These are phyloP conservation scores for Orgyia antiqua DNA, from an alignment of 2,888 invertebrate species.

Conservation along the genomic window DNA sequence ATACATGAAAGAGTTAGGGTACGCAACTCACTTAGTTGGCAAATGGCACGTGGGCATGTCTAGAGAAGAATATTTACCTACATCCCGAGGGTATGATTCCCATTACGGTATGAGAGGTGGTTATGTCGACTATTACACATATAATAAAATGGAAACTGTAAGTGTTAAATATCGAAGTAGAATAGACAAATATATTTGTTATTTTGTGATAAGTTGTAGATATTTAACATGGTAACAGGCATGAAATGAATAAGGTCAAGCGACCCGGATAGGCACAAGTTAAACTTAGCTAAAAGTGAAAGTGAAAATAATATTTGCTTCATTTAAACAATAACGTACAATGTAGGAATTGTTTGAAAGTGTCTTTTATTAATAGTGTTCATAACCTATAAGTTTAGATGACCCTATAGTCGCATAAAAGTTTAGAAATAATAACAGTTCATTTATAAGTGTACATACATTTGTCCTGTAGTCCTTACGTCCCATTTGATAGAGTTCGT, in stretches of 20 bases:
- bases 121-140: constrained; percentile 84
- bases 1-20: constrained; percentile 82
- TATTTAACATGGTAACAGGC: constrained; percentile 12
- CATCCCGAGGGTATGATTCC: constrained; percentile 86
- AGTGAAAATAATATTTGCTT: too few relatives aligned
- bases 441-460: too few relatives aligned
- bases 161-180: constrained; percentile 22
- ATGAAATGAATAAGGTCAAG: constrained; percentile 23
- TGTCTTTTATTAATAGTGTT: too few relatives aligned
- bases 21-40: constrained; percentile 89
- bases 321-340: too few relatives aligned
- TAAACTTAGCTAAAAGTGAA: constrained; percentile 21
- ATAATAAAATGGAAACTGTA: constrained; percentile 61
- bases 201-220: constrained; percentile 17
- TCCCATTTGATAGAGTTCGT: too few relatives aligned
- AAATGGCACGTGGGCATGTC: constrained; percentile 95
- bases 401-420: too few relatives aligned
- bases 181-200: constrained; percentile 7
- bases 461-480: too few relatives aligned
- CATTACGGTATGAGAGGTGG: constrained; percentile 90
- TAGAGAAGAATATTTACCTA: constrained; percentile 83
- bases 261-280: constrained; percentile 20
- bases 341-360: too few relatives aligned
- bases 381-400: too few relatives aligned
- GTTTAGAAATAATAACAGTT: too few relatives aligned